Base-by-base conservation (phyloP, 2,113 vertebrate genomes). In the Acinonyx jubatus region DNA sequence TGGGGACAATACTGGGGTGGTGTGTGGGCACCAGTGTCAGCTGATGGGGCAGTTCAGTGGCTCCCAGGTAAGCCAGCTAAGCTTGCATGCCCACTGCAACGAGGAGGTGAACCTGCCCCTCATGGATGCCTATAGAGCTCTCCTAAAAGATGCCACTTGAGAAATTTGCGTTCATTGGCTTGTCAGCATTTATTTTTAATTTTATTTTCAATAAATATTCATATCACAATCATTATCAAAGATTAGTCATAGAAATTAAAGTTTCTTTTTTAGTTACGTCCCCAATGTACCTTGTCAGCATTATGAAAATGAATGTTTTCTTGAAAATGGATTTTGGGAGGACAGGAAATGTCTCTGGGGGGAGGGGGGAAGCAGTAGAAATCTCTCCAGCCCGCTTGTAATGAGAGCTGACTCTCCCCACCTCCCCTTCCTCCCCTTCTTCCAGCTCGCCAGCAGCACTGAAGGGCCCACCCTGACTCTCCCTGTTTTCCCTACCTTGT, bases 121-220 rank as follows among this genome's bases (percentile, higher is more conserved):
- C 27, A 3, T 0, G 0, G 6, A 23, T 36, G 18, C 6, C 0
- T 15, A 23, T 19, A 3, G 11, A 21, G 7, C 8, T 85, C 33
- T 29, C 57, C 27, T 33, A 9, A 82, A 91, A 83, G 38, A 9
- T 21, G 3, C 27, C 38, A 45, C 45, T 31, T 68, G 31, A 45
- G 83, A n/a, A 90, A 69, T 15, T n/a, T 50, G 31, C 1, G 4
- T 76, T 88, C 31, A 80, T 31, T 13, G 88, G 38, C 5, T 50
- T 74, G 13, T 65, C 52, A 55, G 23, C 19, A 41, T 90, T 84
- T 92, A 16, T 45, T 78, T 89, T 71, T 61, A 31, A 50, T 21
- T 96, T 74, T 87, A 50, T 84, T 96, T 95, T 91, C 76, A 85
- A 68, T 92, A 92, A 57, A 68, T 36, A 87, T 48, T 61, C 55